Evolutionary conservation across 2,888 invertebrate genomes (phyloP), one percentile per base, ranked within the genome.

Genomic region (Clitarchus hookeri): DNA sequence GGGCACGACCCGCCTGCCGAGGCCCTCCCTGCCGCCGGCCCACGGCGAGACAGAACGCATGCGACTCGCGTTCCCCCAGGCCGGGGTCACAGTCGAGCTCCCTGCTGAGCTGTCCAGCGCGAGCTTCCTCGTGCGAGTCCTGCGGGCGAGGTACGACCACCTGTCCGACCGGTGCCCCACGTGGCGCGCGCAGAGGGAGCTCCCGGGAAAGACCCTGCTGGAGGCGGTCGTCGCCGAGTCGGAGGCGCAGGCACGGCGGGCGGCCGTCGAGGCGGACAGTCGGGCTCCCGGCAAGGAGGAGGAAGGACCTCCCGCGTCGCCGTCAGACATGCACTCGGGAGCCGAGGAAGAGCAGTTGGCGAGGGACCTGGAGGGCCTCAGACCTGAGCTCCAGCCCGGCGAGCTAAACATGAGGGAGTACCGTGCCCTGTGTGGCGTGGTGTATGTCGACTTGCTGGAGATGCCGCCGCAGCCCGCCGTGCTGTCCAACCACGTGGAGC

Each of bases 391-490:
- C 25, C 19, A 26, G 8, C 77, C 82, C 26, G 27, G 94, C 0
- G 95, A 96, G 90, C 90, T 97, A 0, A 97, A 97, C 91, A 91
- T 97, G 85, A 92, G 97, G 83, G 96, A 95, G 90, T 96, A 95
- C 90, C 93, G 92, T 0, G 93, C 97, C 85, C 93, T 97, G n/a
- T 97, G 96, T 0, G 97, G 97, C 0, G 94, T 97, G 0, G 95
- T 95, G 87, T 94, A 94, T 88, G 91, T 97, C 84, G 95, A 97
- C 89, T 92, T 97, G 84, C 91, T 97, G 85, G 93, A 94, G 85
- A 96, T 96, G n/a, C 97, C 97, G 0, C 95, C 96, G 0, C 97
- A 97, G 89, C 95, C 96, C 0, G 89, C 89, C 65, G 88, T 89
- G 25, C 85, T 88, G 27, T 83, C 53, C 16, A 44, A 84, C 19